These are phyloP conservation scores for Florisuga fusca DNA, from an alignment of 2,797 vertebrate genomes.

Conservation along the genomic window DNA sequence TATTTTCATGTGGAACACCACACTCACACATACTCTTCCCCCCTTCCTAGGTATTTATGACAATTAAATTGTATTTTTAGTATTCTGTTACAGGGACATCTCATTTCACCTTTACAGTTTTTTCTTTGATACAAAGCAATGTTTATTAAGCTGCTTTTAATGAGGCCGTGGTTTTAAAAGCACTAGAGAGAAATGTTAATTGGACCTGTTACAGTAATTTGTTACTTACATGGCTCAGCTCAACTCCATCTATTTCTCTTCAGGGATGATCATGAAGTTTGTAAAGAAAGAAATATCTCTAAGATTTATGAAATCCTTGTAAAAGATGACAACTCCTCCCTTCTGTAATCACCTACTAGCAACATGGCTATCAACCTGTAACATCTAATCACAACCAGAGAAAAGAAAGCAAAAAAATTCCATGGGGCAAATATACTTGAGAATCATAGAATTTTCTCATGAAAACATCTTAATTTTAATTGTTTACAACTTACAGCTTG, in stretches of 20 bases:
- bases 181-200: constrained; percentile 58
- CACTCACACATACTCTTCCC: too few species aligned
- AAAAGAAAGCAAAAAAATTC: background rate
- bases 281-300: constrained; percentile 1
- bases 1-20: background rate
- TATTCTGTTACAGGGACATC: constrained; percentile 45
- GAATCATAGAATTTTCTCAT: background rate
- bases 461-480: background rate
- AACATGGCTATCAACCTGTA: background rate
- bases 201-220: constrained; percentile 34
- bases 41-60: constrained; percentile 1
- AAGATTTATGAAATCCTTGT: constrained; percentile 33
- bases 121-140: background rate
- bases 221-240: constrained; percentile 14
- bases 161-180: constrained; percentile 44
- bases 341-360: background rate
- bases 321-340: constrained; percentile 1
- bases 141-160: constrained; percentile 63
- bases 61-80: constrained; percentile 24
- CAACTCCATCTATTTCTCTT: constrained; percentile 51
- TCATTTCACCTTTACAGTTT: constrained; percentile 45
- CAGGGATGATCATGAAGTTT: constrained; percentile 38
- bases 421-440: background rate
- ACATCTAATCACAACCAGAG: constrained; percentile 5
- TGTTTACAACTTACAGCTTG: background rate